Percentiles rank a stretch among this genome's conserved stretches.
Conservation (phyloP, 2,888 invertebrate genomes). For the Lumbricus terrestris region DNA sequence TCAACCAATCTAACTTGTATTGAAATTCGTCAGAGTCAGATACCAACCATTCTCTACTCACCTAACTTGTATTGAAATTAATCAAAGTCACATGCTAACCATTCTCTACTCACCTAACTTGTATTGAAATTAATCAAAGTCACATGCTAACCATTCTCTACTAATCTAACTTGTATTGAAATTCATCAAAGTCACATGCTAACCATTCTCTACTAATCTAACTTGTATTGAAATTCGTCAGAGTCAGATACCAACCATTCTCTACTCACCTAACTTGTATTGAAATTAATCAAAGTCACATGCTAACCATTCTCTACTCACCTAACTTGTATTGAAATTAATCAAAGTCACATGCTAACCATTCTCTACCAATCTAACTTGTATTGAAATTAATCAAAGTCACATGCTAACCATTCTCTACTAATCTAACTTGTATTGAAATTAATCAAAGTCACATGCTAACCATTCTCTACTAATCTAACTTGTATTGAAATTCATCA, state of each 20-base stretch:
- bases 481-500: background rate
- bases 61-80: background rate
- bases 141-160: conserved; percentile 20
- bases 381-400: background rate
- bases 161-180: background rate
- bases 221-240: background rate
- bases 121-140: background rate
- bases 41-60: conserved; percentile 23
- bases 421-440: background rate
- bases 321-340: background rate
- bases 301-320: conserved; percentile 23
- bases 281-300: background rate
- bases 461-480: conserved; percentile 24
- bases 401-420: conserved; percentile 20
- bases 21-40: background rate
- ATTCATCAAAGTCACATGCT: background rate
- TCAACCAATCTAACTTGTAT: background rate
- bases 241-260: background rate
- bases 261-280: too few species aligned
- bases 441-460: background rate
- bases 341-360: background rate
- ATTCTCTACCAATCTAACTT: conserved; percentile 18
- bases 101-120: too few species aligned
- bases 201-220: conserved; percentile 24
- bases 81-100: background rate